phyloP scores from a whole-genome alignment of 2,113 vertebrate species.

The Athene noctua region DNA sequence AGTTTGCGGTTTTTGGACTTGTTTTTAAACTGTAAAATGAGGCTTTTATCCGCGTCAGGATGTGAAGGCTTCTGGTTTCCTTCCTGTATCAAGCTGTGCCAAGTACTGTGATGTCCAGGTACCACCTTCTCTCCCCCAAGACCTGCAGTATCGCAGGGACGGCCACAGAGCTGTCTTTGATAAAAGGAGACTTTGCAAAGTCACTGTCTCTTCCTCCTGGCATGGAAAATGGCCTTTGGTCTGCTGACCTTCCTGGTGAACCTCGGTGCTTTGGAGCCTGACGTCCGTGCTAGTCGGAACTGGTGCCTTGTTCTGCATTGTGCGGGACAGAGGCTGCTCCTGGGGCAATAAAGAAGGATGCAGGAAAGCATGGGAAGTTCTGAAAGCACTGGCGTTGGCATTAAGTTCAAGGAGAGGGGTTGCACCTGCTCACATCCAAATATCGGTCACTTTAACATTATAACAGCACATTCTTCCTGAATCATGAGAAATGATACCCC shows the following conservation, averaged over 20 bases:
- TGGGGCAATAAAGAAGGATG: not conserved
- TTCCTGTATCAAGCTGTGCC: not conserved
- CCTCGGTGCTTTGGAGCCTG: not conserved
- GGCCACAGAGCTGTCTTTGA: not conserved
- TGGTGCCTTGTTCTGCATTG: not conserved
- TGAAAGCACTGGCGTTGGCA: rapidly evolving
- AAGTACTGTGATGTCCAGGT: not conserved
- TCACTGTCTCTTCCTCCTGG: not conserved
- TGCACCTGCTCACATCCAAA: not conserved
- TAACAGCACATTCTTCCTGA: not conserved
- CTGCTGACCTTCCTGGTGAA: not conserved
- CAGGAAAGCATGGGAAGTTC: not conserved
- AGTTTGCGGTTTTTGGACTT: not conserved
- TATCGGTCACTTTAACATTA: rapidly evolving
- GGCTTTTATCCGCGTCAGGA: not conserved
- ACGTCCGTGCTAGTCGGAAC: not conserved
- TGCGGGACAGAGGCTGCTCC: not conserved
- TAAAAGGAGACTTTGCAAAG: not conserved
- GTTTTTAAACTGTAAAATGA: not conserved
- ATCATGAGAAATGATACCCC: not conserved
- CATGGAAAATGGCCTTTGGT: not conserved
- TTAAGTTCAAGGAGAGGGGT: not conserved
- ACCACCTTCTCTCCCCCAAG: not conserved
- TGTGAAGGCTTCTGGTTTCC: not conserved
- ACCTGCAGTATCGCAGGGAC: not conserved